Evolutionary conservation across 2,113 vertebrate genomes (phyloP), one percentile per base, ranked within the genome.

Genomic region (Trogon melanurus): DNA sequence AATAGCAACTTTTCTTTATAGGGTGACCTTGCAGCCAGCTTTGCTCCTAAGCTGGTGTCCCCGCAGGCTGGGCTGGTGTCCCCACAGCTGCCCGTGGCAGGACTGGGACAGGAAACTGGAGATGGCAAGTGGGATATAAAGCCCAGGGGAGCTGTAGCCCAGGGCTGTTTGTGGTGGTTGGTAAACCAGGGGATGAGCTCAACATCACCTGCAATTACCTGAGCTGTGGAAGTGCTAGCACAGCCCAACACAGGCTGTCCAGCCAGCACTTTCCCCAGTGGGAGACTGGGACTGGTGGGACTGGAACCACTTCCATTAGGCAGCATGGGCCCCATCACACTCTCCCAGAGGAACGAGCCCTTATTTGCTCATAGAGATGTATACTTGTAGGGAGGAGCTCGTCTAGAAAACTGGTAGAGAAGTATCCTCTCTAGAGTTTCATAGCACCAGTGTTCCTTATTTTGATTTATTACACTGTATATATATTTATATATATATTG

Each of bases 291-390:
- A 11, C 58, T 82, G 26, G 19, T 87, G 64, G 14, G 13, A 30
- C 30, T 0, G 1, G 47, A 26, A 38, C 53, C 1, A 0, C 57
- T 57, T 44, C 47, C 44, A 23, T 17, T 69, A 47, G 30, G 34
- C 58, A 66, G 14, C 0, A 1, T 66, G 53, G 11, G 26, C 27
- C 32, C 13, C 32, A n/a, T 45, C 5, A 0, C 41, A 30, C 22
- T 45, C 34, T 80, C 19, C 34, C 8, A 56, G 45, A 38, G 38
- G n/a, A 65, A 85, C 13, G 34, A 61, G 51, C 22, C 18, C n/a
- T 71, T 14, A 32, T 81, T 81, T 85, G 25, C 51, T 85, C 4
- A 0, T 58, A 50, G 6, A 67, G 58, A 19, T 60, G 21, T 44
- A 16, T 54, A 16, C n/a, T 65, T 71, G 27, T 27, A 38, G 16